phyloP scores from a whole-genome alignment of 2,113 vertebrate species.

The Pachypanchax playfairii region DNA sequence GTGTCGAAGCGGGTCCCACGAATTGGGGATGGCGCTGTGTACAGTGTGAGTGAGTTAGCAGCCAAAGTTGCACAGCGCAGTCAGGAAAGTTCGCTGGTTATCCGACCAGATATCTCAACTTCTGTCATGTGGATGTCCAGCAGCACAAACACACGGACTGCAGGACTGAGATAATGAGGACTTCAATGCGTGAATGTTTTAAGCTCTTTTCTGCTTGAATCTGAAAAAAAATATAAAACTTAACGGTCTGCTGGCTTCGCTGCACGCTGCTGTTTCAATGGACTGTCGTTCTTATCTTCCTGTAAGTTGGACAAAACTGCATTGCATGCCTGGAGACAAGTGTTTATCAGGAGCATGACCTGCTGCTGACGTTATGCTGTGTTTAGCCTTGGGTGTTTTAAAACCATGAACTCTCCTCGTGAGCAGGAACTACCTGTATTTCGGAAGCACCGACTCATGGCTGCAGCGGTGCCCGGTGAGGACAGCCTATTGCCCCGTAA shows the following conservation, averaged over 20 bases:
- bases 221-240: conserved; percentile 35
- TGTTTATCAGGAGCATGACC: conserved; percentile 50
- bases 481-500: conserved; percentile 71
- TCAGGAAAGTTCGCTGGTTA: conserved; percentile 75
- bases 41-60: conserved; percentile 74
- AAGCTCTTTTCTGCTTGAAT: conserved; percentile 14
- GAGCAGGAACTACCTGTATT: conserved; percentile 81
- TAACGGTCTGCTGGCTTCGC: conserved; percentile 46
- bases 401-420: conserved; percentile 74
- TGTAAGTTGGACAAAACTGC: conserved; percentile 57
- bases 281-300: conserved; percentile 48
- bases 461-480: conserved; percentile 79
- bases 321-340: conserved; percentile 46
- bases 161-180: conserved; percentile 20
- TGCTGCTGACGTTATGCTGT: conserved; percentile 45
- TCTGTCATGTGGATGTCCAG: conserved; percentile 47
- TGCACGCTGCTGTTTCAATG: conserved; percentile 63
- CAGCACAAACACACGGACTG: conserved; percentile 46
- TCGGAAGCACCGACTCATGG: conserved; percentile 92
- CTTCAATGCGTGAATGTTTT: conserved; percentile 33
- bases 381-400: conserved; percentile 37
- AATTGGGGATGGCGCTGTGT: conserved; percentile 80
- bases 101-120: conserved; percentile 44
- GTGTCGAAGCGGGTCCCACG: conserved; percentile 65
- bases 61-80: conserved; percentile 80